Evolutionary conservation across 2,797 vertebrate species (phyloP), one percentile per base, ranked within the genome.

Genomic region (Gallinago solitaria): DNA sequence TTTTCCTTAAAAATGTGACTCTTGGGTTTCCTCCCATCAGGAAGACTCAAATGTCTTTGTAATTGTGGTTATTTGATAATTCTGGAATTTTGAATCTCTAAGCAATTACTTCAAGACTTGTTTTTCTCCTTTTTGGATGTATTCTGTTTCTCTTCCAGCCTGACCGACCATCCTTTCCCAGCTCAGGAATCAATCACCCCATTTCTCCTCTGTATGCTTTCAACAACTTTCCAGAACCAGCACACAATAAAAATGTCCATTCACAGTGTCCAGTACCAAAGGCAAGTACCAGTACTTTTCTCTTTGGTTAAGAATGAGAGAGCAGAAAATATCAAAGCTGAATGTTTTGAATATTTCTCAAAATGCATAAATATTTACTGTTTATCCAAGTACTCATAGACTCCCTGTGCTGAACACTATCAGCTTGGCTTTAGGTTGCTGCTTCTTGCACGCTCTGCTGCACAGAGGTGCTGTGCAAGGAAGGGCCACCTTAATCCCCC

Each of bases 201-300:
- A 32, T 98, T 76, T 98, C 98, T 37, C 98, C 98, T 59, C 95
- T 98, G 1, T 97, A 98, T 33, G 91, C 98, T 54, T 98, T 97
- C 97, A 97, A 98, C 79, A 98, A 95, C 57, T 96, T 98, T 11
- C 24, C 94, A 35, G 97, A 97, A 48, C 35, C 82, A 1, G 14
- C 86, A 16, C 64, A 96, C 87, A 92, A 88, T 93, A 98, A 93
- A 95, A 97, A 33, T 47, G 39, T 91, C 47, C 95, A 39, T 63
- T 89, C 97, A 28, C 98, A 95, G 5, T 90, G 70, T 87, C 89
- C 97, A 50, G 97, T 96, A 97, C 89, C 97, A 83, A 98, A 98
- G 98, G 98, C 92, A 98, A 24, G 84, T 57, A 35, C 11, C 83
- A 64, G 7, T 17, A 20, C 9, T 50, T 50, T 54, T 78, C 30